Percentiles rank a stretch among this genome's conserved stretches.
phyloP scores from a whole-genome alignment of 2,113 vertebrate species.

The Clarias batrachus region DNA sequence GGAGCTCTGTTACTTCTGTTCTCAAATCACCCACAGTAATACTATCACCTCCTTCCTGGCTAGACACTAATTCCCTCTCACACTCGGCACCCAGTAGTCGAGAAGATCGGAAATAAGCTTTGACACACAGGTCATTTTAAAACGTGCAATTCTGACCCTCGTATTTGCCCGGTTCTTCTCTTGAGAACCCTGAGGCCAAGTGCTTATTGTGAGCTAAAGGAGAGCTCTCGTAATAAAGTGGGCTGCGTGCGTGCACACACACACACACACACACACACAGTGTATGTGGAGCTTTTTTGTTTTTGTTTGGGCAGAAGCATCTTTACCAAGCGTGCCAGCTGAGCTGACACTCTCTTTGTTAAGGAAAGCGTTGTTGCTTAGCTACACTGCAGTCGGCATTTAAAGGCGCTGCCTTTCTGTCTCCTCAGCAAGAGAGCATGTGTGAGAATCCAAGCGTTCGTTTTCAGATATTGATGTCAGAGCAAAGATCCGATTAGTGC shows the following conservation, averaged over 20 bases:
- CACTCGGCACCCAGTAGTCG: neutral
- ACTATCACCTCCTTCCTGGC: constrained; percentile 9
- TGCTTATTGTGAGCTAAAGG: neutral
- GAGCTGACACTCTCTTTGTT: constrained; percentile 56
- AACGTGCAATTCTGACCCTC: neutral
- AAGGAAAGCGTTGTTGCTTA: constrained; percentile 52
- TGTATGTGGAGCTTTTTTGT: constrained; percentile 24
- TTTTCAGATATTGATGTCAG: constrained; percentile 25
- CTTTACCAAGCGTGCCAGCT: constrained; percentile 47
- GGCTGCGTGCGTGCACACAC: neutral
- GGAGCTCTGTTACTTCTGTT: constrained; percentile 13
- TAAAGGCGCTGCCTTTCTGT: constrained; percentile 45
- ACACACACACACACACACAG: neutral
- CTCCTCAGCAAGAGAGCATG: constrained; percentile 34
- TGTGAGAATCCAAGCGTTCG: constrained; percentile 5
- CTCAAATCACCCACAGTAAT: constrained; percentile 16
- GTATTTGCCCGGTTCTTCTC: neutral
- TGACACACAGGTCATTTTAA: neutral
- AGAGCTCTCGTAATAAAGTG: constrained; percentile 21
- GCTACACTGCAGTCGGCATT: constrained; percentile 47
- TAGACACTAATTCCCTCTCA: constrained; percentile 10
- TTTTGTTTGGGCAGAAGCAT: constrained; percentile 45
- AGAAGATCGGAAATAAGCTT: neutral
- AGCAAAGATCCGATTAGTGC: constrained; percentile 4
- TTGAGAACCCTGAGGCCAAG: neutral